These are phyloP conservation scores for Corythaixoides concolor DNA, from an alignment of 2,113 vertebrate genomes.

Conservation along the genomic window DNA sequence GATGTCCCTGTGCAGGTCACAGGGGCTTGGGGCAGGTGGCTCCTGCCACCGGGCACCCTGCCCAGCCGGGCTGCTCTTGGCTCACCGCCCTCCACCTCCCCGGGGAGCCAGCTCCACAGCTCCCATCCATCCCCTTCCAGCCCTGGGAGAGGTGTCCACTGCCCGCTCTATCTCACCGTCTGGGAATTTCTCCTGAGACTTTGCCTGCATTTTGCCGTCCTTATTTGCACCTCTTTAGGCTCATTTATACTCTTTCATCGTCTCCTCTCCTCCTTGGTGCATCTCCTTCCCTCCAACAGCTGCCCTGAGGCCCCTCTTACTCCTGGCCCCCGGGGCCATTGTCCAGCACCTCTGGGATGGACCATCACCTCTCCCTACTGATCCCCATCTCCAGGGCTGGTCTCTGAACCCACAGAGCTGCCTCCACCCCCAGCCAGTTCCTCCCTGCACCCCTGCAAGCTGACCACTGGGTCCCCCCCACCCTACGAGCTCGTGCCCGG, in stretches of 20 bases:
- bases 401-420: neutral
- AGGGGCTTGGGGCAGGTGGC: neutral
- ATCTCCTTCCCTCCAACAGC: neutral
- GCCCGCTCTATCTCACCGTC: constrained; percentile 46
- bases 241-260: neutral
- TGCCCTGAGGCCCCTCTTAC: neutral
- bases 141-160: neutral
- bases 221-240: constrained; percentile 48
- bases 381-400: neutral
- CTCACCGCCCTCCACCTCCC: neutral
- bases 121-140: neutral
- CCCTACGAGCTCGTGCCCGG: neutral
- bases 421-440: neutral
- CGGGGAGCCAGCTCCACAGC: neutral
- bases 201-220: constrained; percentile 33
- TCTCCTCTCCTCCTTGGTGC: neutral
- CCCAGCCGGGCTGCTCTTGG: neutral
- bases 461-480: accelerated
- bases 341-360: neutral
- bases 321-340: neutral
- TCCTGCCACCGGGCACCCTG: neutral
- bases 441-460: neutral
- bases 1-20: neutral
- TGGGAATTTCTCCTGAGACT: constrained; percentile 66
- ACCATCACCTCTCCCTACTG: neutral